Evolutionary conservation across 2,113 vertebrate species (phyloP).

Genomic region (Oriolus oriolus): DNA sequence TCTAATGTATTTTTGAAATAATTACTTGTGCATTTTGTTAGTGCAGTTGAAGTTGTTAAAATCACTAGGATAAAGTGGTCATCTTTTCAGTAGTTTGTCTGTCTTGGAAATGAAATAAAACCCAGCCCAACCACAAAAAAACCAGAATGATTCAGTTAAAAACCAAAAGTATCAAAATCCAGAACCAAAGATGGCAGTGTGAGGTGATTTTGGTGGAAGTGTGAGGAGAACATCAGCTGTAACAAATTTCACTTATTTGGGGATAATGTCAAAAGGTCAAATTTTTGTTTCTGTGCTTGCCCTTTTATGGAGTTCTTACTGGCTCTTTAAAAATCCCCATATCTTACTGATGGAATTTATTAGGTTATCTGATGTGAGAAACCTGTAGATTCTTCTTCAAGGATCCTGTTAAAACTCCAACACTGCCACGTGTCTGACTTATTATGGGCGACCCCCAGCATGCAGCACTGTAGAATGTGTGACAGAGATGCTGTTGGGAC

Average conservation of each 20-base stretch:
- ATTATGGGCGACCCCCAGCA: neutral
- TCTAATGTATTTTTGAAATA: neutral
- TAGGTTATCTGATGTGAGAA: neutral
- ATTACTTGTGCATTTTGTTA: neutral
- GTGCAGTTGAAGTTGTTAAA: neutral
- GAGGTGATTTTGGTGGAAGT: neutral
- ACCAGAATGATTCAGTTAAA: neutral
- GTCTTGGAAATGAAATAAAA: neutral
- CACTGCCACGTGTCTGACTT: accelerated
- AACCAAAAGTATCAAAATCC: neutral
- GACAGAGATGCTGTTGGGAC: neutral
- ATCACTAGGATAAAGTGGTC: neutral
- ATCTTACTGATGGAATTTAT: neutral
- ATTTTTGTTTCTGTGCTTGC: neutral
- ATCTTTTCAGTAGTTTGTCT: neutral
- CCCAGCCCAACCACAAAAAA: neutral
- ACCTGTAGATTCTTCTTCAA: neutral
- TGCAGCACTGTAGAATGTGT: accelerated
- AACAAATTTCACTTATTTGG: neutral
- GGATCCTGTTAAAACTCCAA: neutral
- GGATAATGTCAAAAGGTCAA: neutral
- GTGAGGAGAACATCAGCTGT: accelerated
- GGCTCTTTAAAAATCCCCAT: neutral
- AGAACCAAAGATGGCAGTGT: neutral
- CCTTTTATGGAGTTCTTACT: neutral